phyloP scores from a whole-genome alignment of 2,113 vertebrate genomes.

The Pandion haliaetus region DNA sequence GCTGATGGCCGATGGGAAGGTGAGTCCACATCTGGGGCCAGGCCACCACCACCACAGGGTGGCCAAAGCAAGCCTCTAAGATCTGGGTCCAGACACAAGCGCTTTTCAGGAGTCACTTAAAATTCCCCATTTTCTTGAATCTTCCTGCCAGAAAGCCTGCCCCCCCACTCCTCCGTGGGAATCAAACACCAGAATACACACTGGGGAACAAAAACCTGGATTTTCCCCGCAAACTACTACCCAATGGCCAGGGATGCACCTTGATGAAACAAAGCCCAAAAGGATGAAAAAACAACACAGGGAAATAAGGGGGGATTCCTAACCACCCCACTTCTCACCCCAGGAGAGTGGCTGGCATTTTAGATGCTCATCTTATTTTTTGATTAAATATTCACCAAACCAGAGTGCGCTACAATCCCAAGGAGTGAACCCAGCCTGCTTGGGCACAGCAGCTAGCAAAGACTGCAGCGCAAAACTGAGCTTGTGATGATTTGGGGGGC shows the following conservation, averaged over 20 bases:
- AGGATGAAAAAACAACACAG: not conserved
- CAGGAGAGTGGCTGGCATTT: not conserved
- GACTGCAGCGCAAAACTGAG: not conserved
- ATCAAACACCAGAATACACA: not conserved
- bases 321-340: not conserved
- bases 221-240: not conserved
- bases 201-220: fast-evolving
- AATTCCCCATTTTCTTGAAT: not conserved
- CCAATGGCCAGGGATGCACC: not conserved
- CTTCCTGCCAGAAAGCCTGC: not conserved
- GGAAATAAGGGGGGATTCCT: not conserved
- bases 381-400: not conserved
- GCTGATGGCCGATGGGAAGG: not conserved
- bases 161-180: not conserved
- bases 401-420: fast-evolving
- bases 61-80: not conserved
- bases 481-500: not conserved
- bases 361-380: not conserved
- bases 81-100: not conserved
- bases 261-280: not conserved
- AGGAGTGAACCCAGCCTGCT: not conserved
- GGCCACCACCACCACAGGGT: fast-evolving
- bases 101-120: not conserved
- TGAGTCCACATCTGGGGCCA: not conserved
- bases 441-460: not conserved